Conservation (phyloP, 2,888 invertebrate genomes). For the Patella caerulea region DNA sequence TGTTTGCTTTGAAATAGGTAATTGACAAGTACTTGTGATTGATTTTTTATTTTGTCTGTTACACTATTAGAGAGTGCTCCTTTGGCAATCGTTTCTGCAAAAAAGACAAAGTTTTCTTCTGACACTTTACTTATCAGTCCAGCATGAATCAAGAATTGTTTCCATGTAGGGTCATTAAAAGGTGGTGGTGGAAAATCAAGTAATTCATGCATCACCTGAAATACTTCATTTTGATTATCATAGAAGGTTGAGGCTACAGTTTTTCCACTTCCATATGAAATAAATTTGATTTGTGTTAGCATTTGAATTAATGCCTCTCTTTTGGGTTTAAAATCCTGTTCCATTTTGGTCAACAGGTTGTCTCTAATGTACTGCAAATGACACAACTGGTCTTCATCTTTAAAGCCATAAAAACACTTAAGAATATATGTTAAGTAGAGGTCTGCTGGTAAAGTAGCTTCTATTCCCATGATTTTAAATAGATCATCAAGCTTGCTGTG, state of each 20-base stretch:
- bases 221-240: conserved; percentile 44
- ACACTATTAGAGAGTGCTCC: conserved; percentile 19
- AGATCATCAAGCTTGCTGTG: conserved; percentile 28
- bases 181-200: conserved; percentile 42
- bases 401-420: conserved; percentile 24
- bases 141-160: conserved; percentile 28
- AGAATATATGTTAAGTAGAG: conserved; percentile 35
- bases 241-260: conserved; percentile 45
- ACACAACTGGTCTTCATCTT: conserved; percentile 4
- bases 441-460: conserved; percentile 3
- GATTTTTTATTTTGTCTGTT: conserved; percentile 12
- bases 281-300: conserved; percentile 36
- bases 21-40: conserved; percentile 13
- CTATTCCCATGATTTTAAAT: conserved; percentile 37
- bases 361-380: conserved; percentile 30
- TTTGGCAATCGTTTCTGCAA: conserved; percentile 31
- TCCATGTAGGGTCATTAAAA: conserved; percentile 16
- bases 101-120: conserved; percentile 30
- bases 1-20: background rate
- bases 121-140: conserved; percentile 35
- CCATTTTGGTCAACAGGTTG: background rate
- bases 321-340: conserved; percentile 22
- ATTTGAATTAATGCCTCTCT: conserved; percentile 27
- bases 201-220: conserved; percentile 43
- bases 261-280: conserved; percentile 36